Evolutionary conservation across 2,888 invertebrate genomes (phyloP).

Genomic region (Drosophila picticornis): DNA sequence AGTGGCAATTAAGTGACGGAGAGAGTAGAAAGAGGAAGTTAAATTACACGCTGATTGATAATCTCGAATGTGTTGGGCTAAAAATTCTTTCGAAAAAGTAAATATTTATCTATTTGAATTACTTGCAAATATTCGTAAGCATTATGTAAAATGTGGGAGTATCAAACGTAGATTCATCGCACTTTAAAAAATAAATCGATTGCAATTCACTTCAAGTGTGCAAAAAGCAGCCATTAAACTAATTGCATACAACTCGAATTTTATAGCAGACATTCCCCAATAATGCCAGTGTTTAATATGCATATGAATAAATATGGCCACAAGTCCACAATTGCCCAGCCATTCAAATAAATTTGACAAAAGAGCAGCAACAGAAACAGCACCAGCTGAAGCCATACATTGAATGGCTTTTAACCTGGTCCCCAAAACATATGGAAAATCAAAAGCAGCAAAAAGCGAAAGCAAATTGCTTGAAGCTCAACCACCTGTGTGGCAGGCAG

Average conservation of each 20-base stretch:
- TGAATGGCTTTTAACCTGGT: conserved; percentile 52
- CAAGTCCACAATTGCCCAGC: conserved; percentile 26
- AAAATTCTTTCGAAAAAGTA: neutral
- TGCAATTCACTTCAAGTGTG: conserved; percentile 18
- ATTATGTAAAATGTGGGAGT: conserved; percentile 5
- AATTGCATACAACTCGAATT: conserved; percentile 66
- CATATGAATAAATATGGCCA: conserved; percentile 65
- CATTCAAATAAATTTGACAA: conserved; percentile 17
- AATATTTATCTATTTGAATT: neutral
- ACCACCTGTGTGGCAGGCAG: conserved; percentile 47
- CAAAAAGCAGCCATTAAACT: conserved; percentile 56
- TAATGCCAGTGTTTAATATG: conserved; percentile 66
- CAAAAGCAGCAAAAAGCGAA: conserved; percentile 72
- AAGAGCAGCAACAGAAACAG: conserved; percentile 23
- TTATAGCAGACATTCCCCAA: conserved; percentile 47
- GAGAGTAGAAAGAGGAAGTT: neutral
- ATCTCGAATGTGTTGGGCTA: neutral
- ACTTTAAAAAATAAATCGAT: conserved; percentile 26
- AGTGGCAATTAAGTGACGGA: conserved; percentile 25
- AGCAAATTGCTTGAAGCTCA: conserved; percentile 70
- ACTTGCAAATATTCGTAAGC: neutral
- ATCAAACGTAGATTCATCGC: conserved; percentile 1
- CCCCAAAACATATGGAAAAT: conserved; percentile 57
- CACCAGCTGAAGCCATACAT: conserved; percentile 15
- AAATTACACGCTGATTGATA: conserved; percentile 42